phyloP scores from a whole-genome alignment of 2,797 vertebrate genomes.

The Periparus ater region DNA sequence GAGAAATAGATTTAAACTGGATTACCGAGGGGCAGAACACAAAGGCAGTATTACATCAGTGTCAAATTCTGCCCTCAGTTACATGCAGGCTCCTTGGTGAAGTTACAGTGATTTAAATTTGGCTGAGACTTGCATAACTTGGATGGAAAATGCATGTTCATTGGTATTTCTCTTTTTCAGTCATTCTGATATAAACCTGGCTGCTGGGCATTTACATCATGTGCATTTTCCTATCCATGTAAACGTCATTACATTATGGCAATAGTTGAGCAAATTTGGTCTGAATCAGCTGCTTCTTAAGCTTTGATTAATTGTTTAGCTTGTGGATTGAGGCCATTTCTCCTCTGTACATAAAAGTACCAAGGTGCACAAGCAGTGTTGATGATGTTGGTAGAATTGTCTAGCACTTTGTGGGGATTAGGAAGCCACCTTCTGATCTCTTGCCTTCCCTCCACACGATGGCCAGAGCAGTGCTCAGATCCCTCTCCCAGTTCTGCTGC shows the following conservation, averaged over 20 bases:
- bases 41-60: constrained; percentile 26
- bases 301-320: background rate
- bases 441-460: background rate
- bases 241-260: background rate
- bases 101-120: background rate
- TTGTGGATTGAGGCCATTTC: background rate
- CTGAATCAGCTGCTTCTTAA: background rate
- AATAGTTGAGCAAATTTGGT: background rate
- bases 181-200: background rate
- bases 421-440: background rate
- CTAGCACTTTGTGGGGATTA: background rate
- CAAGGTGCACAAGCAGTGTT: background rate
- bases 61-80: constrained; percentile 17
- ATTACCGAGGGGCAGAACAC: constrained; percentile 3
- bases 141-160: background rate
- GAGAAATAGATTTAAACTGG: constrained; percentile 22
- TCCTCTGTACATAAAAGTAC: background rate
- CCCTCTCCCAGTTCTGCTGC: background rate
- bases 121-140: background rate
- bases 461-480: background rate
- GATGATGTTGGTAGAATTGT: background rate
- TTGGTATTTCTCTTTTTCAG: background rate
- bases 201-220: background rate
- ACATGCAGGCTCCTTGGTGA: background rate
- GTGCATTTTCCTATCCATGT: background rate